Evolutionary conservation across 2,888 invertebrate genomes (phyloP), one percentile per base, ranked within the genome.

Genomic region (Drosophila kambysellisi): DNA sequence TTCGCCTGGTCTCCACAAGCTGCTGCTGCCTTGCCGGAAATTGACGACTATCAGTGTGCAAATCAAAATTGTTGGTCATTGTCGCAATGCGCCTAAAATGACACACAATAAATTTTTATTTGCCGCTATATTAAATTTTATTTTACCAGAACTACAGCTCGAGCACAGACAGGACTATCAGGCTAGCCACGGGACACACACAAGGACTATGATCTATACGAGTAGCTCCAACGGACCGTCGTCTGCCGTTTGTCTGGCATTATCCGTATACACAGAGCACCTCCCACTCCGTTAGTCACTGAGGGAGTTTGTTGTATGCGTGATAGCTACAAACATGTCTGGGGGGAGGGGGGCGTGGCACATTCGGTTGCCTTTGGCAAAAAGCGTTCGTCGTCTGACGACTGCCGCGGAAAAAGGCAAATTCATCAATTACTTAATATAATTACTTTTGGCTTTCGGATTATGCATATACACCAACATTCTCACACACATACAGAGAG

Each of bases 371-470:
- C 79, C 66, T 67, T 78, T 74, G 69, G 79, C 76, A 74, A 74
- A 77, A 62, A 76, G 50, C 57, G 61, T 53, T 67, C 48, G 58
- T 30, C 59, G 79, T 77, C 79, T 67, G 75, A 74, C 70, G 67
- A 68, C 50, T 69, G 70, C 72, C 88, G 84, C 88, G 82, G 69
- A 86, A 89, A 87, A 83, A 81, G 87, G 88, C 88, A 88, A 89
- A 90, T 90, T 90, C 91, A 90, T 90, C 90, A 90, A 90, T 90
- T 90, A 90, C 90, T 90, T 90, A 90, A 91, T 90, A 89, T 90
- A 90, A 90, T 90, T 90, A 90, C 90, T 90, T 90, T 91, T 90
- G 90, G 90, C 91, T 90, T 91, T 91, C 88, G 91, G 89, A 90
- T 89, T 90, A 90, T 91, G 90, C 90, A 90, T 77, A 83, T 76